phyloP scores from a whole-genome alignment of 2,113 vertebrate species.

The Actenoides lindsayi region DNA sequence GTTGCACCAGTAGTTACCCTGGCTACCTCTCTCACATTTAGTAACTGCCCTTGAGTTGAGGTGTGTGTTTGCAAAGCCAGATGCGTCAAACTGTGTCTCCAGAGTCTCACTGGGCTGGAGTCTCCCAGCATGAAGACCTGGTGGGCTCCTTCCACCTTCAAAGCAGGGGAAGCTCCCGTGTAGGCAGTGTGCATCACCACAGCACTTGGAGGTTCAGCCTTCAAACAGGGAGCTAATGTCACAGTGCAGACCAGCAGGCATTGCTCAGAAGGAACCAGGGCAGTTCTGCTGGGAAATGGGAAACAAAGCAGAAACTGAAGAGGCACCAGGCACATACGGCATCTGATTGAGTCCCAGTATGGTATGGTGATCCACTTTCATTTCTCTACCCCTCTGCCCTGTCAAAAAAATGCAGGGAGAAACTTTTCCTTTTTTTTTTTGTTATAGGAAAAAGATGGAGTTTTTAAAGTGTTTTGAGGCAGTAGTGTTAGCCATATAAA shows the following conservation, averaged over 20 bases:
- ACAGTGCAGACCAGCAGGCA: not conserved
- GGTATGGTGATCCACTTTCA: not conserved
- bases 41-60: not conserved
- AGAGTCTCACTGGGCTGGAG: not conserved
- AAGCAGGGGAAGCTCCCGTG: rapidly evolving
- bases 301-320: not conserved
- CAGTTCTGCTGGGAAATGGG: not conserved
- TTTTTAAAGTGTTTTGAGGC: not conserved
- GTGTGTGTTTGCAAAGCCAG: not conserved
- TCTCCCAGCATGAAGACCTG: not conserved
- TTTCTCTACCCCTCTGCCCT: not conserved
- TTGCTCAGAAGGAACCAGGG: not conserved
- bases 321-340: not conserved
- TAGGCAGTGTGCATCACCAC: not conserved
- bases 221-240: rapidly evolving
- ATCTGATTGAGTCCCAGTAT: not conserved
- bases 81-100: not conserved
- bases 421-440: not conserved
- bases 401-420: not conserved
- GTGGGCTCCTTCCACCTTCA: not conserved
- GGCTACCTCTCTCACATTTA: not conserved
- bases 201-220: not conserved
- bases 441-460: not conserved
- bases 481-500: not conserved
- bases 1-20: not conserved